These are phyloP conservation scores for Polypterus senegalus DNA, from an alignment of 2,113 vertebrate genomes.

Conservation along the genomic window DNA sequence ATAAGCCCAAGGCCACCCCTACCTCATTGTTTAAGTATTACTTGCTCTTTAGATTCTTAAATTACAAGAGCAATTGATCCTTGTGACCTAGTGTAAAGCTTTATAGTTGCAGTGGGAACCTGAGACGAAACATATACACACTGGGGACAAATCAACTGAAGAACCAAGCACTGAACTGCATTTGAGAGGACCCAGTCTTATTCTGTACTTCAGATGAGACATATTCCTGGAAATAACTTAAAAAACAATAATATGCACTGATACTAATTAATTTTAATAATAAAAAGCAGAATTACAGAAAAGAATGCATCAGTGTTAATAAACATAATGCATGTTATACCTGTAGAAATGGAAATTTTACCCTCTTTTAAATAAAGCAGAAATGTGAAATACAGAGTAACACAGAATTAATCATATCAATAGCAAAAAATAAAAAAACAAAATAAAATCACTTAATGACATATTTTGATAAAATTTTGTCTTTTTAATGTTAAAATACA, in stretches of 20 bases:
- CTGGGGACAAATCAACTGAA: constrained; percentile 62
- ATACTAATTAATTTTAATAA: too few relatives aligned
- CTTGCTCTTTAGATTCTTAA: constrained; percentile 81
- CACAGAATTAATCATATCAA: too few relatives aligned
- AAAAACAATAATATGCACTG: too few relatives aligned
- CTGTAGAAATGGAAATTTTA: constrained; percentile 29
- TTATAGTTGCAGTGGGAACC: constrained; percentile 72
- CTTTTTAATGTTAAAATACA: too few relatives aligned
- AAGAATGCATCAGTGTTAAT: too few relatives aligned
- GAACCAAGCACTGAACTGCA: constrained; percentile 27
- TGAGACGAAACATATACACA: constrained; percentile 77
- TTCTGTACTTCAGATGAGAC: constrained; percentile 6
- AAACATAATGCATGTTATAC: too few relatives aligned
- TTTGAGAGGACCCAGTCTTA: constrained; percentile 18
- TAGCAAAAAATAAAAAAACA: too few relatives aligned
- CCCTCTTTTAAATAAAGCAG: constrained; percentile 33
- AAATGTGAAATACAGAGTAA: constrained; percentile 1
- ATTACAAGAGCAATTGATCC: constrained; percentile 94
- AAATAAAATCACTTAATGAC: too few relatives aligned
- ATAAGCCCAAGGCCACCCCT: constrained; percentile 48
- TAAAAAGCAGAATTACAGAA: too few relatives aligned
- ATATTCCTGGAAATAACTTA: too few relatives aligned
- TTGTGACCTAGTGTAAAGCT: constrained; percentile 79
- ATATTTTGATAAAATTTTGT: too few relatives aligned
- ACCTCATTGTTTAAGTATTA: constrained; percentile 75